phyloP scores from a whole-genome alignment of 1,140 invertebrate genomes.

The Pantala flavescens region DNA sequence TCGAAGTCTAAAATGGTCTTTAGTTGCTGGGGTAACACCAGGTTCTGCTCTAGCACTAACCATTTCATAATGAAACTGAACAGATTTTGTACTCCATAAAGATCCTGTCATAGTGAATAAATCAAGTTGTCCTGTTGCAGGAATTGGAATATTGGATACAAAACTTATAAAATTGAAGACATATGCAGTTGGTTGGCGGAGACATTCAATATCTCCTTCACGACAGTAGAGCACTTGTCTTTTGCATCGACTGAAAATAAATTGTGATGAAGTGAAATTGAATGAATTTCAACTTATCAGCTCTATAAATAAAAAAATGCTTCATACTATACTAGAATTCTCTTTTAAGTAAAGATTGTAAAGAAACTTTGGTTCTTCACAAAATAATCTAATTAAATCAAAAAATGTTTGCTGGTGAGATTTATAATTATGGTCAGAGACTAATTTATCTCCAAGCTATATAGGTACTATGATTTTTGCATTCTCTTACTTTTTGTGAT shows the following conservation, averaged over 20 bases:
- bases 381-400: too few species aligned
- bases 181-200: conserved; percentile 65
- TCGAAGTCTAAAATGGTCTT: conserved; percentile 53
- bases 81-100: conserved; percentile 49
- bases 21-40: conserved; percentile 47
- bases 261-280: conserved; percentile 18
- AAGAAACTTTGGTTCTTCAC: too few species aligned
- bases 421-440: too few species aligned
- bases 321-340: too few species aligned
- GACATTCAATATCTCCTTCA: conserved; percentile 55
- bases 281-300: not conserved
- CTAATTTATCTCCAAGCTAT: too few species aligned
- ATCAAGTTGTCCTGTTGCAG: conserved; percentile 52
- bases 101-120: conserved; percentile 80
- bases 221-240: conserved; percentile 54
- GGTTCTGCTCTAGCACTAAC: conserved; percentile 47
- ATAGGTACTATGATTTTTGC: too few species aligned
- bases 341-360: too few species aligned
- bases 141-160: conserved; percentile 68
- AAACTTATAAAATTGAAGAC: conserved; percentile 88
- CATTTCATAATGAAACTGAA: conserved; percentile 65
- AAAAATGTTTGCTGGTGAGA: too few species aligned
- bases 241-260: conserved; percentile 65
- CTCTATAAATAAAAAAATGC: too few species aligned
- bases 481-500: conserved; percentile 58